These are phyloP conservation scores for Rhodinocichla rosea DNA, from an alignment of 2,113 vertebrate species.

Conservation along the genomic window DNA sequence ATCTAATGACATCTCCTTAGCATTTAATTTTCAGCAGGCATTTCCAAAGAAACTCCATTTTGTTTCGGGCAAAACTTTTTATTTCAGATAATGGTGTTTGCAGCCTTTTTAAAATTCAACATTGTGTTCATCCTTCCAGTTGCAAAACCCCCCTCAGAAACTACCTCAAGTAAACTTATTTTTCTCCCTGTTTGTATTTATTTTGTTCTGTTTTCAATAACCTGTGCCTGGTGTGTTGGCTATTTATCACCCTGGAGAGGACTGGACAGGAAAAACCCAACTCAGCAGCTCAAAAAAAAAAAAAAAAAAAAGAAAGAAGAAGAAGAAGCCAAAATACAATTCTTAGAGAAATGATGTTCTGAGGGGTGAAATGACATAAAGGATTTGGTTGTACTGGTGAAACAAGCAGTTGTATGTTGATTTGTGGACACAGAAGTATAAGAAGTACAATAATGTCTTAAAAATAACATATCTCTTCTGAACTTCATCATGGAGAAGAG, in stretches of 20 bases:
- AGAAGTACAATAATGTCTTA: neutral
- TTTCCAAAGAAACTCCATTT: neutral
- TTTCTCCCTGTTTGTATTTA: neutral
- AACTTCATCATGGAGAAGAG: neutral
- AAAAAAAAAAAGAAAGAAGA: neutral
- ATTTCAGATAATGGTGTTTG: neutral
- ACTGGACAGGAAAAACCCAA: neutral
- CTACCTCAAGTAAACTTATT: neutral
- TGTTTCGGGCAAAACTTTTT: neutral
- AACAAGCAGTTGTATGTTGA: neutral
- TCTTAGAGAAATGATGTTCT: neutral
- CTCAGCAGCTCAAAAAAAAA: neutral
- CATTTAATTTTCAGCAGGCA: neutral
- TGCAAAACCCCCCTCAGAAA: neutral
- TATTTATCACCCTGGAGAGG: neutral
- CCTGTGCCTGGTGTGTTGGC: neutral
- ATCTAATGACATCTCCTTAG: neutral
- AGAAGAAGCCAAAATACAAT: neutral
- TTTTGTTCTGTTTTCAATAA: conserved; percentile 18
- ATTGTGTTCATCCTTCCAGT: neutral
- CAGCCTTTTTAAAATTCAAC: neutral
- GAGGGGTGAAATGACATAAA: neutral
- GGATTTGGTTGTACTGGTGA: neutral
- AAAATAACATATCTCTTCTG: neutral
- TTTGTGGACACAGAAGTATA: neutral